These are phyloP conservation scores for Colletes collaris DNA, from an alignment of 2,888 invertebrate genomes.

Conservation along the genomic window DNA sequence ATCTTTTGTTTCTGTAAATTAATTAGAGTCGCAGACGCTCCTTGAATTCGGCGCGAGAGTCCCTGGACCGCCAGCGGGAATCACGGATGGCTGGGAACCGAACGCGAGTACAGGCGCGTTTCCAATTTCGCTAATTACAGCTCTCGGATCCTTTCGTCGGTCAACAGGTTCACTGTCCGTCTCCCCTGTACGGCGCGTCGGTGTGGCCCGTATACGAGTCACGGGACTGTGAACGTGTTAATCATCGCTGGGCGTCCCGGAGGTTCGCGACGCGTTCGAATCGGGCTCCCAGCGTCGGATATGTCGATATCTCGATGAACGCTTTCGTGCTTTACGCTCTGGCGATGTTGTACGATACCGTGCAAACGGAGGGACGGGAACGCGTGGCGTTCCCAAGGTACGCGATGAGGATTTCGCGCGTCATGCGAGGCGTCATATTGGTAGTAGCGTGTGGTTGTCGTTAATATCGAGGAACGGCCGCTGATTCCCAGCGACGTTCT, in stretches of 20 bases:
- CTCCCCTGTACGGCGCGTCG: neutral
- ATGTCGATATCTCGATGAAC: conserved; percentile 52
- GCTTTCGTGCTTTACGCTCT: conserved; percentile 23
- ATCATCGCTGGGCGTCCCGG: neutral
- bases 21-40: no score
- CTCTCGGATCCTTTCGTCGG: conserved; percentile 7
- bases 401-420: neutral
- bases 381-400: no score
- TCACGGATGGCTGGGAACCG: neutral
- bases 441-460: conserved; percentile 71
- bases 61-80: no score
- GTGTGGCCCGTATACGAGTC: neutral
- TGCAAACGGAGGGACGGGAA: neutral
- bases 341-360: neutral
- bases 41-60: no score
- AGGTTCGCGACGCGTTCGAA: conserved; percentile 2
- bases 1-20: no score
- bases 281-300: conserved; percentile 8
- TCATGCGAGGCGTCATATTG: conserved; percentile 50
- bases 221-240: no score
- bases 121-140: conserved; percentile 36
- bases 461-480: conserved; percentile 72
- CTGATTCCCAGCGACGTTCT: conserved; percentile 53
- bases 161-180: conserved; percentile 6
- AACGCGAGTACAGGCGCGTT: neutral